phyloP scores from a whole-genome alignment of 2,888 invertebrate species.

The Tenthredo amoena region DNA sequence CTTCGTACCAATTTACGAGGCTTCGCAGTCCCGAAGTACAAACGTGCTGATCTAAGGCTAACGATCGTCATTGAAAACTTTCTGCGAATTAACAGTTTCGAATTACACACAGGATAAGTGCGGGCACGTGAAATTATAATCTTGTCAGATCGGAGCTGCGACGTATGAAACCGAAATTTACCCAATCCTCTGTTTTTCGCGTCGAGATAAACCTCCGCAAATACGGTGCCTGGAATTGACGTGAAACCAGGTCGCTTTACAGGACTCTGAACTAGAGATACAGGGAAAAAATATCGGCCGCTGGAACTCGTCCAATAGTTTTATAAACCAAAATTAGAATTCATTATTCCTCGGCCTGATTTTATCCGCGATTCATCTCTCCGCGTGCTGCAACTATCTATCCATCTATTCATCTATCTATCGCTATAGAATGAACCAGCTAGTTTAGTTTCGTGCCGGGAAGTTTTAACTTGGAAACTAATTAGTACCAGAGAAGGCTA shows the following conservation, averaged over 20 bases:
- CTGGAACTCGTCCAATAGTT: constrained; percentile 35
- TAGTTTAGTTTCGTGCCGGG: neutral
- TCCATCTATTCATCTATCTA: neutral
- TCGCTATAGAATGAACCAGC: neutral
- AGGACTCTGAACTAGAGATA: neutral
- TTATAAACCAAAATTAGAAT: constrained; percentile 34
- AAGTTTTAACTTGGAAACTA: constrained; percentile 21
- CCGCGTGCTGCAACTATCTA: neutral
- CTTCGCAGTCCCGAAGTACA: neutral
- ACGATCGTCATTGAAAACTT: constrained; percentile 6
- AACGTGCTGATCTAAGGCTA: neutral
- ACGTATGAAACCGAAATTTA: neutral
- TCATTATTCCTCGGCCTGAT: constrained; percentile 29
- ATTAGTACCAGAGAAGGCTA: constrained; percentile 19
- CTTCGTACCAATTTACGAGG: neutral
- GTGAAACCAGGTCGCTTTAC: constrained; percentile 28
- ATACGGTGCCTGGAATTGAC: constrained; percentile 22
- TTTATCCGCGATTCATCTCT: neutral
- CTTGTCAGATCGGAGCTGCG: neutral
- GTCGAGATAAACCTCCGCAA: neutral
- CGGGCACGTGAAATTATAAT: neutral
- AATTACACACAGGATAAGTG: neutral
- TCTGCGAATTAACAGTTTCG: neutral
- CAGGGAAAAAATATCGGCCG: neutral
- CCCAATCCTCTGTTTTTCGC: neutral